phyloP scores from a whole-genome alignment of 2,113 vertebrate genomes.

The Nannobrachium achirus region DNA sequence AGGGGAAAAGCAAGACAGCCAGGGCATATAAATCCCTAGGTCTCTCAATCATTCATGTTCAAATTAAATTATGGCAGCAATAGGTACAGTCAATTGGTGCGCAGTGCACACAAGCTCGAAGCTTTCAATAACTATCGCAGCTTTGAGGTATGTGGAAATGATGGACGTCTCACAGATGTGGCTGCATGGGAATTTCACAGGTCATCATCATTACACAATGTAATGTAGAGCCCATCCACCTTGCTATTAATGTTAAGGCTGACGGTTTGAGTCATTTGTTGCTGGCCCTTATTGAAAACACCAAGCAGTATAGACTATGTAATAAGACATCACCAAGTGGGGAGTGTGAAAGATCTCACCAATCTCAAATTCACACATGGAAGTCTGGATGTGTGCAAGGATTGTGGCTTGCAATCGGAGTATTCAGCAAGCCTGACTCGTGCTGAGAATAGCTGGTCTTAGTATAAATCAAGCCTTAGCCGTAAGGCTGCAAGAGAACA shows the following conservation, averaged over 20 bases:
- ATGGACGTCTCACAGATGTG: conserved; percentile 11
- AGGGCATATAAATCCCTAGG: conserved; percentile 29
- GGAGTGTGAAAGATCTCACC: conserved; percentile 3
- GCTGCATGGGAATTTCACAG: background rate
- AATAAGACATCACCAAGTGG: conserved; percentile 8
- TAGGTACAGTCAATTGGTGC: conserved; percentile 6
- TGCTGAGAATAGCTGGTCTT: too few relatives aligned
- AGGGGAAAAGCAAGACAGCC: conserved; percentile 35
- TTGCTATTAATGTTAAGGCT: background rate
- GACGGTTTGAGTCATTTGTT: background rate
- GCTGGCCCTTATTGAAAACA: conserved; percentile 19
- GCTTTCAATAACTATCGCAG: conserved; percentile 1
- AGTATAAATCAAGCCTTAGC: too few relatives aligned
- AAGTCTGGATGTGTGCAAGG: conserved; percentile 35
- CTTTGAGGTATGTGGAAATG: conserved; percentile 6
- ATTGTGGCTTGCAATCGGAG: conserved; percentile 11
- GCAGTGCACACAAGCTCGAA: conserved; percentile 3
- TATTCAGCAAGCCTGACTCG: too few relatives aligned
- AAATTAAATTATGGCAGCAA: conserved; percentile 24
- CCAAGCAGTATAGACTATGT: background rate
- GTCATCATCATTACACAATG: conserved; percentile 12
- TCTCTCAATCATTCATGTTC: conserved; percentile 27
- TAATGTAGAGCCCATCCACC: conserved; percentile 7
- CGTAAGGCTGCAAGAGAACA: conserved; percentile 10
- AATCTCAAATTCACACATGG: conserved; percentile 22